Percentiles rank a stretch among this genome's conserved stretches.
Conservation (phyloP, 2,113 vertebrate genomes). For the Arenaria interpres region DNA sequence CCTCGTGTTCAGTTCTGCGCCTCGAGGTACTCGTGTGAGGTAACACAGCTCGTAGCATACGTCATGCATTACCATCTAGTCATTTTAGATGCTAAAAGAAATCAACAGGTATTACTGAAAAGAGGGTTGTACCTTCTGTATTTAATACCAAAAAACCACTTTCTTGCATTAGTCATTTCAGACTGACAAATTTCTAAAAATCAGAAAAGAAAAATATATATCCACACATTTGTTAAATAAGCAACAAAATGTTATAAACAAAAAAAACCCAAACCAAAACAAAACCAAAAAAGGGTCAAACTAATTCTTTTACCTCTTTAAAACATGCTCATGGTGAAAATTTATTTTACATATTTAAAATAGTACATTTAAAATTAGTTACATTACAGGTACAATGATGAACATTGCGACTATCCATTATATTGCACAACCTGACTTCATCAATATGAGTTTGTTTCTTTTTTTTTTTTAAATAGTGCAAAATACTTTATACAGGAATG, state of each 20-base stretch:
- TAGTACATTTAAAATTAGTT: slow-evolving; percentile 96
- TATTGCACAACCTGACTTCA: slow-evolving; percentile 99
- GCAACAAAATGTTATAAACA: slow-evolving; percentile 65
- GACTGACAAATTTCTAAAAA: slow-evolving; percentile 69
- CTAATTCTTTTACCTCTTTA: slow-evolving; percentile 81
- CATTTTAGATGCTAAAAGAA: slow-evolving; percentile 44
- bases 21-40: not conserved
- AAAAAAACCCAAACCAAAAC: not conserved
- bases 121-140: slow-evolving; percentile 67
- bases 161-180: slow-evolving; percentile 65
- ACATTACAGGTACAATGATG: slow-evolving; percentile 94
- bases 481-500: slow-evolving; percentile 98
- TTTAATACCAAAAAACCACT: slow-evolving; percentile 67
- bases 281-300: slow-evolving; percentile 62
- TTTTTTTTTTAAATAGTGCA: slow-evolving; percentile 95
- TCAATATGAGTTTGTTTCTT: slow-evolving; percentile 78
- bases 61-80: slow-evolving; percentile 12
- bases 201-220: slow-evolving; percentile 69
- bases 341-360: slow-evolving; percentile 99
- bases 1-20: not conserved
- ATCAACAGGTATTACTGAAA: slow-evolving; percentile 60
- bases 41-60: not conserved
- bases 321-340: slow-evolving; percentile 93
- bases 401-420: slow-evolving; percentile 86
- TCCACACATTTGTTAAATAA: slow-evolving; percentile 72